phyloP scores from a whole-genome alignment of 2,888 invertebrate genomes.

The Nowickia ferox region DNA sequence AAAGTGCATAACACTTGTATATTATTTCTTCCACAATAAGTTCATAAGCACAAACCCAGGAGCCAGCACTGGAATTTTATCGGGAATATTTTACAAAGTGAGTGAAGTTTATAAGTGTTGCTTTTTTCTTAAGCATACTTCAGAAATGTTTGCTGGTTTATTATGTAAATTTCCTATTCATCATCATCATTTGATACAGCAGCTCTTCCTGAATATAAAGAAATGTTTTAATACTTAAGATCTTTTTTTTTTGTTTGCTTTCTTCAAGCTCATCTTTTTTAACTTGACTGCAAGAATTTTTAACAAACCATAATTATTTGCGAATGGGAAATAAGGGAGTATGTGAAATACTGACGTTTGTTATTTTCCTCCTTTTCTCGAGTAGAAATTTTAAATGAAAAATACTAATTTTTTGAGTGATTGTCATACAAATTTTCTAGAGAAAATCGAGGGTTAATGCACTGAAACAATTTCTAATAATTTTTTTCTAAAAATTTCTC shows the following conservation, averaged over 20 bases:
- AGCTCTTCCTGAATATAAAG: background rate
- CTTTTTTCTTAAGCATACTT: background rate
- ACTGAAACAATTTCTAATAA: no score
- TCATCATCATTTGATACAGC: constrained; percentile 2
- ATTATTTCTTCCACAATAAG: constrained; percentile 1
- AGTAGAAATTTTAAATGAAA: no score
- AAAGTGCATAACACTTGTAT: constrained; percentile 7
- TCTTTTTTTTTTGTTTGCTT: background rate
- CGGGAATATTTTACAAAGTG: background rate
- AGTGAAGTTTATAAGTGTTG: background rate
- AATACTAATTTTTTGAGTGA: no score
- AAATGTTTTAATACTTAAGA: constrained; percentile 14
- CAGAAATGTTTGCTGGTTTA: constrained; percentile 10
- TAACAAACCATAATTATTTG: constrained; percentile 12
- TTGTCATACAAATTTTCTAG: no score
- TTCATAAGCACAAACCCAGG: background rate
- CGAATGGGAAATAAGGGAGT: background rate
- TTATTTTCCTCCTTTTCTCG: no score
- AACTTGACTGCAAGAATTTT: constrained; percentile 5
- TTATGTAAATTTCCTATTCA: constrained; percentile 11
- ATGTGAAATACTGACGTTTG: no score
- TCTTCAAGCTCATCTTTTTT: background rate
- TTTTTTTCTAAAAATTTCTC: no score
- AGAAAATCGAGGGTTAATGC: no score
- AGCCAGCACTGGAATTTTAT: background rate